A percentile compares a stretch with the other conserved stretches of the same genome.
Conservation (phyloP, 2,797 vertebrate genomes). For the Cryptoprocta ferox region DNA sequence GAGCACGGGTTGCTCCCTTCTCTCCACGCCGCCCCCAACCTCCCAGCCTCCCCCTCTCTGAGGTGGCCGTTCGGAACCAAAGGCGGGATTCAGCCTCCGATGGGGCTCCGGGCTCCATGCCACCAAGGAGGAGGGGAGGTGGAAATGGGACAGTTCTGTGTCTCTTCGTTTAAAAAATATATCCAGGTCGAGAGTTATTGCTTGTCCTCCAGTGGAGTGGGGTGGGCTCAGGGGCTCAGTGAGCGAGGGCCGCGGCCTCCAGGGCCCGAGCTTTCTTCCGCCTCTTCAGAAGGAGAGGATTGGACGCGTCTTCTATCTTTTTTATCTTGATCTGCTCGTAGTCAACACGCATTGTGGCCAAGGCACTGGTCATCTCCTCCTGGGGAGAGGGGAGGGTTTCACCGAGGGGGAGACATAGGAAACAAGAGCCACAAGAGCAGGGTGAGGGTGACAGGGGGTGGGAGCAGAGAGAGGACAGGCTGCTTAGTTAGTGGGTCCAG, state of each 20-base stretch:
- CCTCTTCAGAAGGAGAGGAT: constrained; percentile 96
- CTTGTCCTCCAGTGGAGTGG: constrained; percentile 88
- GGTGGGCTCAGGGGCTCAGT: constrained; percentile 82
- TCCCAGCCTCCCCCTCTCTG: not conserved
- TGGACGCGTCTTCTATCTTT: constrained; percentile 96
- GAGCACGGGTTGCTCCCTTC: constrained; percentile 67
- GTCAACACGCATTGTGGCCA: constrained; percentile 99
- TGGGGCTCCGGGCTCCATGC: constrained; percentile 78
- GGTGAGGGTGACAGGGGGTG: rapidly evolving
- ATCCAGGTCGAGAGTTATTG: constrained; percentile 94
- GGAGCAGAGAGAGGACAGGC: not conserved
- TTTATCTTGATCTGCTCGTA: constrained; percentile 99
- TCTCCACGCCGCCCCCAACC: not conserved
- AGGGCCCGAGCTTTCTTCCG: constrained; percentile 93
- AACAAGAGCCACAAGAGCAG: not conserved
- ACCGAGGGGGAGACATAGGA: not conserved
- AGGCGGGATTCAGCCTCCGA: constrained; percentile 81
- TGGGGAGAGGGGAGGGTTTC: constrained; percentile 63
- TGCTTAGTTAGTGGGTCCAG: rapidly evolving
- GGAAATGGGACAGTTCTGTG: constrained; percentile 75
- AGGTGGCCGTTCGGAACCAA: constrained; percentile 66
- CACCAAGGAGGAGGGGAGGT: constrained; percentile 64
- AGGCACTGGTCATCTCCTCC: constrained; percentile 99
- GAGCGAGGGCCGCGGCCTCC: constrained; percentile 84
- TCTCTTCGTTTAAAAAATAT: constrained; percentile 84